phyloP scores from a whole-genome alignment of 2,888 invertebrate genomes.

The Leucozona laternaria region DNA sequence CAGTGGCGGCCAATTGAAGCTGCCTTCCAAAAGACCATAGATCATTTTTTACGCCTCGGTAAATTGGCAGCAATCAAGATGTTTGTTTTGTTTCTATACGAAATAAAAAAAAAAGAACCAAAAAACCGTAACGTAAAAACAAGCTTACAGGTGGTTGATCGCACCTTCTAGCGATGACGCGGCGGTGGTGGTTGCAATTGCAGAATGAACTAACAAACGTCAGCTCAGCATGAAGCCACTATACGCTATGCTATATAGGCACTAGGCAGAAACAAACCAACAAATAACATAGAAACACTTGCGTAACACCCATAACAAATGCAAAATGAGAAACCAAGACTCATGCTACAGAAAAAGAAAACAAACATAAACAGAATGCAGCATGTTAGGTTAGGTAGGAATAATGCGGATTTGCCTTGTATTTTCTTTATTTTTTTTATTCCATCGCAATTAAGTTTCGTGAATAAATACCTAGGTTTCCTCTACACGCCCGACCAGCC shows the following conservation, averaged over 20 bases:
- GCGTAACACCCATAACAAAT: conserved; percentile 49
- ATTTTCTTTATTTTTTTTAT: conserved; percentile 32
- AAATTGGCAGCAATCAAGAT: conserved; percentile 64
- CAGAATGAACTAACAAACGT: background rate
- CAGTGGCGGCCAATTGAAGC: background rate
- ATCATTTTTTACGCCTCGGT: conserved; percentile 68
- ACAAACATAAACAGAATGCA: conserved; percentile 30
- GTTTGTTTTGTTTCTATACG: conserved; percentile 41
- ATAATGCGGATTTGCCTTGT: conserved; percentile 18
- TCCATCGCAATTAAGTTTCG: conserved; percentile 56
- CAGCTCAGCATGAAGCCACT: conserved; percentile 63
- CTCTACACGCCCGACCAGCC: conserved; percentile 10
- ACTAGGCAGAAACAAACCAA: conserved; percentile 13
- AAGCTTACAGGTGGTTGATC: conserved; percentile 71
- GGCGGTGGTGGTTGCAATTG: background rate
- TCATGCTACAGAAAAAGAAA: conserved; percentile 11
- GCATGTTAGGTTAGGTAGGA: background rate
- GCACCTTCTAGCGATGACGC: conserved; percentile 25
- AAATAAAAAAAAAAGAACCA: conserved; percentile 17
- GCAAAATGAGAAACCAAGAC: conserved; percentile 33
- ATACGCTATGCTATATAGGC: background rate
- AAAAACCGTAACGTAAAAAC: conserved; percentile 64
- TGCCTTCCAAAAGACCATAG: conserved; percentile 47
- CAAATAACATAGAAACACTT: conserved; percentile 64
- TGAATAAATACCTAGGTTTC: conserved; percentile 30